Percentiles rank a stretch among this genome's conserved stretches.
These are phyloP conservation scores for Amphiprion ocellaris DNA, from an alignment of 2,113 vertebrate genomes.

Conservation along the genomic window DNA sequence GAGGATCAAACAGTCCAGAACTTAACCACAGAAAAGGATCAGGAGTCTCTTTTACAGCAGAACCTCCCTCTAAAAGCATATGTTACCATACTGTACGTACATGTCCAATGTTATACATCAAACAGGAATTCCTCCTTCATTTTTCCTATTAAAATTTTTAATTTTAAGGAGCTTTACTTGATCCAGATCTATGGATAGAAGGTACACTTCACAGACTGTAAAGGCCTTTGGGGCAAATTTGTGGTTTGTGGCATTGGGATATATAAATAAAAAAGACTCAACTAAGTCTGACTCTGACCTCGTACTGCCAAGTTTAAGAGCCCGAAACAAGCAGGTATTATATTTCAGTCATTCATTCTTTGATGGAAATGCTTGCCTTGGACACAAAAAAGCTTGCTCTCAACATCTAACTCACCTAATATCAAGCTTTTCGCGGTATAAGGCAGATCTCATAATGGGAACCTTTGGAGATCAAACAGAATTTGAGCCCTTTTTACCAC, in stretches of 20 bases:
- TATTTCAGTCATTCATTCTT: neutral
- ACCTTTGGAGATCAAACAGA: neutral
- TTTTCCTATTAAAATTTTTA: neutral
- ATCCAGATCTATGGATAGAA: neutral
- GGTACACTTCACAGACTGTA: neutral
- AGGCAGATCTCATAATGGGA: neutral
- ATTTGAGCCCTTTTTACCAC: neutral
- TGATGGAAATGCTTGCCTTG: neutral
- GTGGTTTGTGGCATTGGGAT: constrained; percentile 19
- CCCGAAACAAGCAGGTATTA: neutral
- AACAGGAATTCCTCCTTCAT: neutral
- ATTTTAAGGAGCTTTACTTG: neutral
- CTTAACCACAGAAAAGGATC: neutral
- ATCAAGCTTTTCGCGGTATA: neutral
- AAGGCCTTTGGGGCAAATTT: neutral
- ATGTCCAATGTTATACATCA: rapidly evolving
- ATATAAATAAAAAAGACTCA: neutral
- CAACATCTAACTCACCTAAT: neutral
- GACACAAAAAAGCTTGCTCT: neutral
- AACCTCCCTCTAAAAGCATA: constrained; percentile 89
- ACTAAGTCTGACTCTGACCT: neutral
- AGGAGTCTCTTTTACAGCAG: constrained; percentile 76
- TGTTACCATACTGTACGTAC: constrained; percentile 58
- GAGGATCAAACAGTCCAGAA: neutral
- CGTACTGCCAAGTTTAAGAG: neutral